A percentile compares a stretch with the other conserved stretches of the same genome.
These are phyloP conservation scores for Delichon dasypus DNA, from an alignment of 2,797 vertebrate species.

Conservation along the genomic window DNA sequence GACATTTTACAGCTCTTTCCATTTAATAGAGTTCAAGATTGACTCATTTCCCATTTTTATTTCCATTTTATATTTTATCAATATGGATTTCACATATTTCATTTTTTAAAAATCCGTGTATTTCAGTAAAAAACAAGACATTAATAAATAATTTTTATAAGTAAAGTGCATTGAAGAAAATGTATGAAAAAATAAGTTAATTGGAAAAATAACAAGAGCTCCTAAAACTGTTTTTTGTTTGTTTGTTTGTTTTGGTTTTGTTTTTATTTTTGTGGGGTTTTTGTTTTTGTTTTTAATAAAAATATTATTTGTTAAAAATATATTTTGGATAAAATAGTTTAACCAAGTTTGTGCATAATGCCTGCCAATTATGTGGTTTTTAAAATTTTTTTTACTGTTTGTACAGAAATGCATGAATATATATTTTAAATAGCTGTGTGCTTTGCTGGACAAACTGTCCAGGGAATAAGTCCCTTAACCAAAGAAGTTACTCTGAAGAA, in stretches of 20 bases:
- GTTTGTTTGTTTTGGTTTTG: too few species aligned
- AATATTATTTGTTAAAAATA: neutral
- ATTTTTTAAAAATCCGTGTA: neutral
- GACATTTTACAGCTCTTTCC: neutral
- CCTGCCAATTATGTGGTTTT: neutral
- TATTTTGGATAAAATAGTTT: neutral
- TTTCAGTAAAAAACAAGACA: neutral
- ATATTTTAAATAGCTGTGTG: neutral
- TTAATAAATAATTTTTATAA: neutral
- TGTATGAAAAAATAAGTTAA: neutral
- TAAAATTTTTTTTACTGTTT: neutral
- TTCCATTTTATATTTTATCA: neutral
- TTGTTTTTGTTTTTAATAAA: neutral
- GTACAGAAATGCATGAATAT: neutral
- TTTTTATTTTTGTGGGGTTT: too few species aligned
- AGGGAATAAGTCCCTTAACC: neutral
- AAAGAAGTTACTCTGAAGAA: neutral
- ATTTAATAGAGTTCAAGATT: neutral
- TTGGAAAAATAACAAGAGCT: neutral
- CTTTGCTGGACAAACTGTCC: neutral
- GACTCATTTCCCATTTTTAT: neutral
- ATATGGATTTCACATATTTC: neutral
- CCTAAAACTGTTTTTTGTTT: neutral
- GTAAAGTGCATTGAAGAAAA: neutral
- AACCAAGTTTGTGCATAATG: neutral